Conservation (phyloP, 2,113 vertebrate species). For the Apus apus region DNA sequence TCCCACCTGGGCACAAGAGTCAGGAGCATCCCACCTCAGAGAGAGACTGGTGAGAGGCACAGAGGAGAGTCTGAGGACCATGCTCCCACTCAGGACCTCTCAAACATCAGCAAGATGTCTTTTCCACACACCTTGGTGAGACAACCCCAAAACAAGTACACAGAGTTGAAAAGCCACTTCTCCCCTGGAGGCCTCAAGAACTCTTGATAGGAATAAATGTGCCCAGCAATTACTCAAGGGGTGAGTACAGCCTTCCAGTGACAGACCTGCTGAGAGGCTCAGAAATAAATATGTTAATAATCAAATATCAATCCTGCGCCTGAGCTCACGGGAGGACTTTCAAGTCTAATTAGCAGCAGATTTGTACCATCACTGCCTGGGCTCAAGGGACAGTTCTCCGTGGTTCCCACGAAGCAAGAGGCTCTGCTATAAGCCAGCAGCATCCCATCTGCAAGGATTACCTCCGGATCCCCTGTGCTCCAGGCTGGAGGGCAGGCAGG, state of each 20-base stretch:
- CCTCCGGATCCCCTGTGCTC: not conserved
- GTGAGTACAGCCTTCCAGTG: not conserved
- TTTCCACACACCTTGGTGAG: not conserved
- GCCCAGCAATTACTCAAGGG: not conserved
- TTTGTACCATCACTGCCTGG: constrained; percentile 42
- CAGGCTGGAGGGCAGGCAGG: accelerated
- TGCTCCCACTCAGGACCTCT: not conserved
- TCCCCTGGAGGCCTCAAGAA: not conserved
- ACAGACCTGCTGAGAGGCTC: constrained; percentile 29
- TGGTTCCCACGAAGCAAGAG: not conserved
- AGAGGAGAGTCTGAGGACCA: not conserved
- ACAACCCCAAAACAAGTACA: not conserved
- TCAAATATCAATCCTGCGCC: constrained; percentile 38
- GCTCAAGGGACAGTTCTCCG: not conserved
- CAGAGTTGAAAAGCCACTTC: not conserved
- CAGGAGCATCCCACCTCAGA: not conserved
- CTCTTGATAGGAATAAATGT: not conserved
- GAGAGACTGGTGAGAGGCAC: not conserved
- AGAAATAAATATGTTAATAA: constrained; percentile 56
- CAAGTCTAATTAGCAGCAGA: constrained; percentile 66
- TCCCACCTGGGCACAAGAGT: not conserved
- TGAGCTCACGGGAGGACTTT: constrained; percentile 62
- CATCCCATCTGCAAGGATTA: not conserved
- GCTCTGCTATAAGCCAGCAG: constrained; percentile 11
- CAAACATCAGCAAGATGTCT: not conserved